These are phyloP conservation scores for Umimayanthus chanpuru DNA, from an alignment of 92 coral and sea anemone genomes.

Conservation along the genomic window DNA sequence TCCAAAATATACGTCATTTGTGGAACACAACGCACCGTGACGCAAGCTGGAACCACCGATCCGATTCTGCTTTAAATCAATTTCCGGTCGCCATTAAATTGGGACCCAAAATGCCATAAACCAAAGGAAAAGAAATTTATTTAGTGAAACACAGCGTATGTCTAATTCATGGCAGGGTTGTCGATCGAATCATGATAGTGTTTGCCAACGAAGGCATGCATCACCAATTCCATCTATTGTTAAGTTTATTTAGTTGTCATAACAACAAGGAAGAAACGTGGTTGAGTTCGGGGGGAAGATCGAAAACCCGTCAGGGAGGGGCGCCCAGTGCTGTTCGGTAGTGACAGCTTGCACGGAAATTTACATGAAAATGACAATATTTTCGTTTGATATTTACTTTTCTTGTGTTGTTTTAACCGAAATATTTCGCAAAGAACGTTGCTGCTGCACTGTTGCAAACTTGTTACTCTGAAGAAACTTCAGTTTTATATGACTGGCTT, in stretches of 20 bases:
- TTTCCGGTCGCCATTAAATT: neutral
- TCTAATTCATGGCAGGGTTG: neutral
- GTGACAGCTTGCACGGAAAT: neutral
- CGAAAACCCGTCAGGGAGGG: neutral
- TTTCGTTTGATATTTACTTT: neutral
- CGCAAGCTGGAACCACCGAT: neutral
- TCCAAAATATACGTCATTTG: neutral
- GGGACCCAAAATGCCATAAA: neutral
- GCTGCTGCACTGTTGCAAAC: neutral
- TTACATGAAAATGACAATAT: neutral
- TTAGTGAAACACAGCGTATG: neutral
- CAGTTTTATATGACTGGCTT: too few relatives aligned
- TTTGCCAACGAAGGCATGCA: conserved; percentile 46
- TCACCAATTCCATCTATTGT: conserved; percentile 5
- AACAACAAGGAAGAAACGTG: conserved; percentile 25
- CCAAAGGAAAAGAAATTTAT: neutral
- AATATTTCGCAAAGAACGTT: neutral
- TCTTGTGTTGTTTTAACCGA: neutral
- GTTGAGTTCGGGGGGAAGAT: neutral
- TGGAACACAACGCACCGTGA: neutral
- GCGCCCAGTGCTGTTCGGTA: neutral
- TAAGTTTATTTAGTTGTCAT: conserved; percentile 28
- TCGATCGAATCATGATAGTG: neutral
- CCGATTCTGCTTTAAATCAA: neutral
- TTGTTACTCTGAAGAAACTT: too few relatives aligned